These are phyloP conservation scores for Trinorchestia longiramus DNA, from an alignment of 1,140 invertebrate genomes.

Conservation along the genomic window DNA sequence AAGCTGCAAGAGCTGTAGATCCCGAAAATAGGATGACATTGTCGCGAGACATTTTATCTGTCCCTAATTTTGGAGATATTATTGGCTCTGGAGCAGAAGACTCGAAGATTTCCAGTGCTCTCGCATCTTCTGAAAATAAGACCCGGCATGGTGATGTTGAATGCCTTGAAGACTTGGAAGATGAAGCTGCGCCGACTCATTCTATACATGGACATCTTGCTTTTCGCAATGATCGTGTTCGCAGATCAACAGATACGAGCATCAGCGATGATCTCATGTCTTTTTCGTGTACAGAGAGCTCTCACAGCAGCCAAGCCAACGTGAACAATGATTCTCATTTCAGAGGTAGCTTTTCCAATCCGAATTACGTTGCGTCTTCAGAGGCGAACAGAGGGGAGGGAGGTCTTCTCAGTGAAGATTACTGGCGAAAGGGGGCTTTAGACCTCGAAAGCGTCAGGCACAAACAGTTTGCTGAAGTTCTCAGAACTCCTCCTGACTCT, in stretches of 20 bases:
- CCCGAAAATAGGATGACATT: slow-evolving; percentile 68
- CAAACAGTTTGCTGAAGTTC: slow-evolving; percentile 65
- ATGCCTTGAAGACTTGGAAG: slow-evolving; percentile 58
- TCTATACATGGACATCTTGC: slow-evolving; percentile 64
- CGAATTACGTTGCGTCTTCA: slow-evolving; percentile 63
- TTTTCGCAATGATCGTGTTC: slow-evolving; percentile 59
- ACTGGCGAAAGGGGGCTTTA: slow-evolving; percentile 64
- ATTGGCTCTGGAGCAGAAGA: slow-evolving; percentile 37
- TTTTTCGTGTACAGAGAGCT: slow-evolving; percentile 66
- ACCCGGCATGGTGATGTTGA: not conserved
- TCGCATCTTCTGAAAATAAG: not conserved
- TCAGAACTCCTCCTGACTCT: slow-evolving; percentile 65
- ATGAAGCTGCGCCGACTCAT: slow-evolving; percentile 59
- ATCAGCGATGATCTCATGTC: slow-evolving; percentile 67
- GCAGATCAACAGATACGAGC: slow-evolving; percentile 64
- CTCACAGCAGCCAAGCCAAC: slow-evolving; percentile 63
- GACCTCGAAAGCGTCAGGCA: slow-evolving; percentile 64
- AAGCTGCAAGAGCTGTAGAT: slow-evolving; percentile 51
- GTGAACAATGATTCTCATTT: slow-evolving; percentile 50
- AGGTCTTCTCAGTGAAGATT: slow-evolving; percentile 64
- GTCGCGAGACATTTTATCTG: slow-evolving; percentile 80
- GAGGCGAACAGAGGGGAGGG: slow-evolving; percentile 57
- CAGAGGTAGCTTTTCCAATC: slow-evolving; percentile 63
- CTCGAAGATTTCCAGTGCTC: not conserved
- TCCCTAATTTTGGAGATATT: slow-evolving; percentile 77